Percentiles rank a stretch among this genome's conserved stretches.
Evolutionary conservation across 1,140 invertebrate genomes (phyloP).

Genomic region (Temnothorax curvispinosus): DNA sequence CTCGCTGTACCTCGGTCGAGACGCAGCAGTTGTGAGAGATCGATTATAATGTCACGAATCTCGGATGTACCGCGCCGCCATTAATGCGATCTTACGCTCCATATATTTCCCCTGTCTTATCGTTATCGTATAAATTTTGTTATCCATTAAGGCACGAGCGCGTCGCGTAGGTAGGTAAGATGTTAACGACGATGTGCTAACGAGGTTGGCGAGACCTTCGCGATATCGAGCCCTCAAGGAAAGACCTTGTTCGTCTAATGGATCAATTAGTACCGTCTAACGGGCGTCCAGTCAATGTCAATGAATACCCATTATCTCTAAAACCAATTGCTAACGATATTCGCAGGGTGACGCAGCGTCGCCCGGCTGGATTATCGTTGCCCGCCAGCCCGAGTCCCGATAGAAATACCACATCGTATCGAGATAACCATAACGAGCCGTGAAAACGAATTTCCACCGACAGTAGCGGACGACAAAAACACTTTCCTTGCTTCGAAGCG

Average conservation of each 20-base stretch:
- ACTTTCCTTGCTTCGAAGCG: conserved; percentile 43
- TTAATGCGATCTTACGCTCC: conserved; percentile 27
- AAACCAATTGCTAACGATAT: conserved; percentile 68
- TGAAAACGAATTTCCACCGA: conserved; percentile 68
- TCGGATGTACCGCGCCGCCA: neutral
- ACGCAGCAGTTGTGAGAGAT: neutral
- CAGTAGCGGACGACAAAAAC: conserved; percentile 47
- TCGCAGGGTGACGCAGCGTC: conserved; percentile 28
- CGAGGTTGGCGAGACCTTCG: conserved; percentile 55
- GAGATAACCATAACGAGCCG: conserved; percentile 59
- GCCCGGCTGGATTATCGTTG: conserved; percentile 30
- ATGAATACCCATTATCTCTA: conserved; percentile 66
- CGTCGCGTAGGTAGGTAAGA: neutral
- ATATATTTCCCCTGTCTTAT: conserved; percentile 21
- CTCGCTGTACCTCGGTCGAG: neutral
- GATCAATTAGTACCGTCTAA: conserved; percentile 70
- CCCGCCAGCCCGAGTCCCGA: neutral
- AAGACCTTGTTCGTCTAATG: conserved; percentile 69
- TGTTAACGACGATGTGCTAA: conserved; percentile 60
- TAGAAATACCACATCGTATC: conserved; percentile 25
- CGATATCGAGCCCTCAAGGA: conserved; percentile 59
- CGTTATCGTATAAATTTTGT: conserved; percentile 66
- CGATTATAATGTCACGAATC: conserved; percentile 24
- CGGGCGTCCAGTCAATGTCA: conserved; percentile 68
- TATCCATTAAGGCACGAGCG: conserved; percentile 39